Base-by-base conservation (phyloP, 2,113 vertebrate genomes). In the Romanogobio albipinnatus region DNA sequence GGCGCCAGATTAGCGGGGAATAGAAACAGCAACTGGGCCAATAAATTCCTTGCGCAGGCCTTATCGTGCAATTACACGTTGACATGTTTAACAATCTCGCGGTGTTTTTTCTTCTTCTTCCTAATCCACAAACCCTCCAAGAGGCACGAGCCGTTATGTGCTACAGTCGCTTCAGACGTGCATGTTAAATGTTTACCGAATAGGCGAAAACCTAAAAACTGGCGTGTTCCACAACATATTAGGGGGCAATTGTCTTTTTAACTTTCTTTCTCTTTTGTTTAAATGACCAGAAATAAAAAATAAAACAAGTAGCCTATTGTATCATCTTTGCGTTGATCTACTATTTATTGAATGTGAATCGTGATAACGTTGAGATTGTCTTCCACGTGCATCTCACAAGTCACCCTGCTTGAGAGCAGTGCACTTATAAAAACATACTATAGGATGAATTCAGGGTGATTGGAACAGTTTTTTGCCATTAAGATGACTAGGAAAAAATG, bases 21-120 rank as follows among this genome's bases (percentile, higher is more conserved):
- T 95, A 97, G 97, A 97, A 97, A 97, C 94, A 96, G 96, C 96
- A 96, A 96, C 95, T 95, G 96, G 97, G 97, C 97, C 97, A 97
- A 97, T 96, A 95, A 96, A 97, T 97, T 97, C 97, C 97, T 97
- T 94, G 94, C 94, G 96, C 98, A 96, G 95, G 95, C 95, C 96
- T 97, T 97, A 97, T 97, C 96, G 95, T 93, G 95, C 95, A 95
- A 95, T 95, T 96, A 96, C 96, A 97, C 95, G 96, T 95, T 95
- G 95, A 95, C 95, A 96, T 93, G 95, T 96, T 96, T 95, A 96
- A 96, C 96, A 96, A 96, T 97, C 97, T 97, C 96, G 95, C 96
- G 96, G 96, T 96, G 96, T 97, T 96, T 96, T 26, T 15, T 68
- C 43, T 97, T 96, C 96, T 10, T 15, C n/a, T 59, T 43, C 80